Conservation (phyloP, 2,888 invertebrate species). For the Patella pellucida region DNA sequence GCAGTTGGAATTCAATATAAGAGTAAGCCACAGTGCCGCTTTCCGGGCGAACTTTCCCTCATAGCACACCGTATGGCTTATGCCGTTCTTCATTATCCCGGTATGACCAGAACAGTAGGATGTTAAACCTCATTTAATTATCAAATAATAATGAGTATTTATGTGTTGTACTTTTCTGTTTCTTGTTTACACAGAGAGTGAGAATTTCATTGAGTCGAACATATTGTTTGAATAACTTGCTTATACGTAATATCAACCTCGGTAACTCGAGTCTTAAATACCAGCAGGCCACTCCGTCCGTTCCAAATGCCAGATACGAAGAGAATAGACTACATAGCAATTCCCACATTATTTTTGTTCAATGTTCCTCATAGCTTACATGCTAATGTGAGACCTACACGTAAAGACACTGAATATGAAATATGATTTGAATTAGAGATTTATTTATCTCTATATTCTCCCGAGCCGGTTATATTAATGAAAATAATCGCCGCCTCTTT, state of each 20-base stretch:
- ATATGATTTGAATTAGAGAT: constrained; percentile 1
- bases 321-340: not conserved
- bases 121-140: no score
- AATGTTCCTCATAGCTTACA: not conserved
- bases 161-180: no score
- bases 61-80: no score
- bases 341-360: not conserved
- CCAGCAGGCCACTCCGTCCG: constrained; percentile 1
- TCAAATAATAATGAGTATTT: no score
- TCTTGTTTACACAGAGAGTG: no score
- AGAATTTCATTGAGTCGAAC: constrained; percentile 1
- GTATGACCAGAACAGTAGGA: no score
- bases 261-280: constrained; percentile 2
- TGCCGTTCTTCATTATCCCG: no score
- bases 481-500: constrained; percentile 8
- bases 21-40: no score
- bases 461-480: constrained; percentile 3
- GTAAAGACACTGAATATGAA: not conserved
- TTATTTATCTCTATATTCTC: constrained; percentile 8
- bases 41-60: no score
- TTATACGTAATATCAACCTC: constrained; percentile 1
- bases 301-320: not conserved
- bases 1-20: no score
- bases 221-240: constrained; percentile 3
- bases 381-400: constrained; percentile 5